Base-by-base conservation (phyloP, 2,113 vertebrate genomes). In the Paedocypris sp. region DNA sequence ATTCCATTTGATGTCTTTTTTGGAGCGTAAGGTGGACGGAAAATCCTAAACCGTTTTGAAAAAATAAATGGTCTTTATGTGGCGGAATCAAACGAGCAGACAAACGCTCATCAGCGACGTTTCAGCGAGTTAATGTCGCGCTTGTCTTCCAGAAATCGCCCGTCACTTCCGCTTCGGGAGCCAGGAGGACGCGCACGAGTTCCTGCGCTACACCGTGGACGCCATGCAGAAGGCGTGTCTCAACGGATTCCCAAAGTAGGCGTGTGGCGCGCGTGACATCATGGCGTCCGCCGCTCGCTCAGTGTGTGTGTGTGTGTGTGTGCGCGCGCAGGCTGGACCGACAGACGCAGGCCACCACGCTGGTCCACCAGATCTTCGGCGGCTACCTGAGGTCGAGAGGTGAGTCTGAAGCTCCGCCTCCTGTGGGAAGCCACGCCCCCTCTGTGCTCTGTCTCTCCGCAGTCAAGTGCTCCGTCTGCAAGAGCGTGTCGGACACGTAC, bases 221-320 rank as follows among this genome's bases (percentile, higher is more conserved):
- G 95, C 94, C 74, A 97, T 99, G 93, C 95, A 99, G 82, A 91
- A 87, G 78, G 91, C 95, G 73, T 99, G 93, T 72, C 78, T 98
- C 15, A 91, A 83, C 0, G 89, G 87, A 64, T 92, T 82, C 38
- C 87, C 91, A 15, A 93, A 87, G 94, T 98, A 85, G n/a, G 86
- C 43, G n/a, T n/a, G n/a, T n/a, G n/a, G n/a, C n/a, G n/a, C n/a
- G n/a, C n/a, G n/a, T n/a, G n/a, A n/a, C n/a, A n/a, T n/a, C n/a
- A n/a, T n/a, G n/a, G n/a, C n/a, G n/a, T n/a, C n/a, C n/a, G n/a
- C n/a, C n/a, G n/a, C n/a, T n/a, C n/a, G n/a, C n/a, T n/a, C n/a
- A n/a, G n/a, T n/a, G n/a, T n/a, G n/a, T n/a, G n/a, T n/a, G n/a
- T n/a, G n/a, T n/a, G n/a, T 19, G 3, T 7, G 33, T 42, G 22